Evolutionary conservation across 2,113 vertebrate species (phyloP), one percentile per base, ranked within the genome.

Genomic region (Hippopotamus amphibius): DNA sequence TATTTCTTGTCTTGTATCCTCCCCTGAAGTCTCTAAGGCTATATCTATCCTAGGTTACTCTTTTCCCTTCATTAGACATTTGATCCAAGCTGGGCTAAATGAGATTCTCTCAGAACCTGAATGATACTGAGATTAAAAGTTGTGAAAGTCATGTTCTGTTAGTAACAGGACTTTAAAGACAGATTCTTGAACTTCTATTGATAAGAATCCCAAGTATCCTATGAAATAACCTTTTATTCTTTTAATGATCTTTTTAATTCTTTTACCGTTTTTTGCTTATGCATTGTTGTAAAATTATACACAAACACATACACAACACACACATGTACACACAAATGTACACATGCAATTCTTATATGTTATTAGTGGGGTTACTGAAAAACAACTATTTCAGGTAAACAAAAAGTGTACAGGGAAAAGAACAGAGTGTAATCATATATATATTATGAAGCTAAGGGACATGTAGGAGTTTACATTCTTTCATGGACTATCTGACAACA

Each of bases 171-270:
- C 22, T n/a, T 92, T 57, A 30, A 92, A 72, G 76, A 15, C 21
- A 92, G 66, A 11, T 21, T 92, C n/a, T 65, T 37, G n/a, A 53
- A 55, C 3, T 48, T 81, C 65, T 87, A 28, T n/a, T 81, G n/a
- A 80, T 71, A 79, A 90, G 22, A 30, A 48, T 90, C 69, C 72
- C 21, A 79, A 76, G 46, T 37, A 63, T 53, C 72, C 81, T 85
- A 6, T 71, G 53, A 88, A 88, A 80, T 71, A 90, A 37, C 1
- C 5, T 68, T 76, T 65, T 53, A 85, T 85, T 95, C 33, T 79
- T 85, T 72, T 63, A 85, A n/a, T 63, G 16, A 80, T 6, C 59
- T 76, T 94, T 94, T 83, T 83, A 83, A 86, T 71, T 87, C 37
- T 77, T 68, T 77, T 28, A 84, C 57, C 21, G 12, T 28, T 55